Evolutionary conservation across 2,113 vertebrate genomes (phyloP).

Genomic region (Upupa epops): DNA sequence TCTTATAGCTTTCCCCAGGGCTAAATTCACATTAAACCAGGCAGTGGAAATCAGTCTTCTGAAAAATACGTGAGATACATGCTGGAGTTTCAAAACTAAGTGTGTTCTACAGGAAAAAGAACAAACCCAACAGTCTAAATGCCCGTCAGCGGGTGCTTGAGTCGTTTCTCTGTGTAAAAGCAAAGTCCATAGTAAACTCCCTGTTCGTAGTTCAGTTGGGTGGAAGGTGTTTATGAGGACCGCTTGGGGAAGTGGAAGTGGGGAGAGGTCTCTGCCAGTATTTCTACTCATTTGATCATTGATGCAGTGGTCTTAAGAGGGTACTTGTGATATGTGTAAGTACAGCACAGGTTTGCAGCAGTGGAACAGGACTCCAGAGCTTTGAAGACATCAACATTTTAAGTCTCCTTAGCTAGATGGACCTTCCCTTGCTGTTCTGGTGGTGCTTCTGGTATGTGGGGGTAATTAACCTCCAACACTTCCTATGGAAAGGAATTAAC

Average conservation of each 20-base stretch:
- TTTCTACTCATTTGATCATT: neutral
- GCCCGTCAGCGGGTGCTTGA: neutral
- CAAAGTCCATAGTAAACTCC: neutral
- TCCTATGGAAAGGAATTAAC: neutral
- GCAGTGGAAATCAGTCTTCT: neutral
- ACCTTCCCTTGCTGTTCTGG: neutral
- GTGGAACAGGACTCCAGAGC: neutral
- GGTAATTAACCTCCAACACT: neutral
- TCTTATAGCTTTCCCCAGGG: neutral
- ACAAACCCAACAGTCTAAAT: neutral
- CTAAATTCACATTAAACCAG: neutral
- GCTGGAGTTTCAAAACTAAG: neutral
- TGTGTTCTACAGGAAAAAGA: neutral
- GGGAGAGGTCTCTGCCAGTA: neutral
- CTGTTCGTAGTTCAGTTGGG: fast-evolving
- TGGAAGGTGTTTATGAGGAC: neutral
- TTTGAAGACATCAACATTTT: neutral
- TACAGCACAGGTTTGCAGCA: neutral
- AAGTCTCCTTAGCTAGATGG: neutral
- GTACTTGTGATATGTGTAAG: neutral
- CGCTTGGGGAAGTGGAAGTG: neutral
- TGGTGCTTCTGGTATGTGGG: neutral
- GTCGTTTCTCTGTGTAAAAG: neutral
- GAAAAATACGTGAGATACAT: neutral
- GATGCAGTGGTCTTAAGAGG: neutral